Evolutionary conservation across 2,113 vertebrate species (phyloP).

Genomic region (Girardinichthys multiradiatus): DNA sequence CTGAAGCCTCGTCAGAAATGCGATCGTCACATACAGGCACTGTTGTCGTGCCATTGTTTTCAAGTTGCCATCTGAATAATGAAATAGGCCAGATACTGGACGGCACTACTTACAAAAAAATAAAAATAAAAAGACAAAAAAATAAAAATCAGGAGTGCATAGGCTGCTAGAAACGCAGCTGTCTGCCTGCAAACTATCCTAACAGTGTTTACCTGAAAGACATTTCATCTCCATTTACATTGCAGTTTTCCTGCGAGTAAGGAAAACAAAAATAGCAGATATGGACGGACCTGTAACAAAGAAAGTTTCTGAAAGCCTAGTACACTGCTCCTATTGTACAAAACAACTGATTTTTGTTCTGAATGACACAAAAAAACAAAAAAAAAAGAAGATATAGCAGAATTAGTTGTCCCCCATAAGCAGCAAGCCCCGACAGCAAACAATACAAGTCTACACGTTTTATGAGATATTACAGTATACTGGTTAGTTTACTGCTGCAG

Average conservation of each 20-base stretch:
- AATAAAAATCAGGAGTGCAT: conserved; percentile 69
- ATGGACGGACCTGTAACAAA: conserved; percentile 49
- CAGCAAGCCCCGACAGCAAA: conserved; percentile 79
- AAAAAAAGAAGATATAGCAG: conserved; percentile 62
- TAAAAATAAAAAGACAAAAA: not conserved
- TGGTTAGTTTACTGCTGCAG: conserved; percentile 43
- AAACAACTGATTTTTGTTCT: conserved; percentile 69
- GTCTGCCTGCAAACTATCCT: conserved; percentile 38
- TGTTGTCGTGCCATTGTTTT: conserved; percentile 73
- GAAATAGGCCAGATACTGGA: conserved; percentile 34
- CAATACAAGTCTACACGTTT: conserved; percentile 68
- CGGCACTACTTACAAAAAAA: conserved; percentile 19
- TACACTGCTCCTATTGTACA: conserved; percentile 64
- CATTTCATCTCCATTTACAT: conserved; percentile 58
- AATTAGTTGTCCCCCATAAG: conserved; percentile 62
- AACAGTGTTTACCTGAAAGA: conserved; percentile 34
- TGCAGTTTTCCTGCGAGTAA: conserved; percentile 55
- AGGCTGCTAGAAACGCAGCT: conserved; percentile 48
- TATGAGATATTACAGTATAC: conserved; percentile 61
- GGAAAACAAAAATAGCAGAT: conserved; percentile 52
- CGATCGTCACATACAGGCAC: conserved; percentile 73
- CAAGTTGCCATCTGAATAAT: conserved; percentile 55
- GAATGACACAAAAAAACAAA: conserved; percentile 72
- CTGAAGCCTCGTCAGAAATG: conserved; percentile 60
- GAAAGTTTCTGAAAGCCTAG: conserved; percentile 37